phyloP scores from a whole-genome alignment of 2,113 vertebrate genomes.

The Microcebus lehilahytsara region DNA sequence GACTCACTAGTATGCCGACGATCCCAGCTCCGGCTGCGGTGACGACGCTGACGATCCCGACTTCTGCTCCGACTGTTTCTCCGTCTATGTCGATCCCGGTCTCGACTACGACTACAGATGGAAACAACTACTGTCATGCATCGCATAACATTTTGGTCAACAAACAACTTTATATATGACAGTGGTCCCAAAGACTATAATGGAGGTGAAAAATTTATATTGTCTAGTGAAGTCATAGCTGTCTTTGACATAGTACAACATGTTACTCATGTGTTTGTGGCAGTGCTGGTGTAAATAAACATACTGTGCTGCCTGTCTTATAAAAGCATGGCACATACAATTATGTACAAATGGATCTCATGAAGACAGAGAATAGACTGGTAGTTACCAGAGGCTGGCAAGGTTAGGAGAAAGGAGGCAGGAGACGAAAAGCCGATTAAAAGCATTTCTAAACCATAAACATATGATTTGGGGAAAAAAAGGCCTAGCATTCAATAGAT shows the following conservation, averaged over 20 bases:
- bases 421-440: too few species aligned
- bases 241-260: background rate
- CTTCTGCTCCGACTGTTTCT: slow-evolving; percentile 70
- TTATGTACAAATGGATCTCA: too few species aligned
- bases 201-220: background rate
- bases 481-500: too few species aligned
- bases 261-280: background rate
- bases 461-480: too few species aligned
- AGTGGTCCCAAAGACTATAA: background rate
- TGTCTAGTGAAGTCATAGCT: background rate
- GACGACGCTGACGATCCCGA: slow-evolving; percentile 55
- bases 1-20: slow-evolving; percentile 69
- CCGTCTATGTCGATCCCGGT: slow-evolving; percentile 61
- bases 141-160: background rate
- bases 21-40: slow-evolving; percentile 70
- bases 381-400: too few species aligned
- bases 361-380: too few species aligned
- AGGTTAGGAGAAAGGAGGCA: too few species aligned
- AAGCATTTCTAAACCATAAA: too few species aligned
- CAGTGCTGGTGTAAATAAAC: background rate
- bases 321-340: too few species aligned
- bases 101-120: slow-evolving; percentile 42
- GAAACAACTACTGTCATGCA: background rate
- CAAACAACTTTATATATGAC: background rate
- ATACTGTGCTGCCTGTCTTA: too few species aligned